Base-by-base conservation (phyloP, 1,140 invertebrate genomes). In the Diploscapter pachys region DNA sequence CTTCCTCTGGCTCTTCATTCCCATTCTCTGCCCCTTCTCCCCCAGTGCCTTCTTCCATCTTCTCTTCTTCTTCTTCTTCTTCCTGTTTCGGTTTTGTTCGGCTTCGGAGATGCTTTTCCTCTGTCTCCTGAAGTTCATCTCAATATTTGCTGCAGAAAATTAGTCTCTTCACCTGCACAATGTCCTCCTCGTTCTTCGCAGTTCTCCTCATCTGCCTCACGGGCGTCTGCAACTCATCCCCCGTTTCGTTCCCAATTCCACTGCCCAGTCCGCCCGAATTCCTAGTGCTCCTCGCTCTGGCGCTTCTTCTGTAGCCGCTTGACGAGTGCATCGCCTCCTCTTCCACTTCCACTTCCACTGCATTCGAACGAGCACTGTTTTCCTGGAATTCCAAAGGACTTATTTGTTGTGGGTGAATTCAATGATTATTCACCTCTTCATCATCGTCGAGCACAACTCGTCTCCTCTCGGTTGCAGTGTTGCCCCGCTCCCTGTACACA, bases 1-100 rank as follows among this genome's bases (percentile, higher is more conserved):
- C 72, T 63, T 72, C 11, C 5, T 72, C 9, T 13, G n/a, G 9
- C 68, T 9, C 49, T 55, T 13, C 72, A 55, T 75, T 56, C 5
- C 50, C 68, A 50, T 9, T 61, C 53, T 67, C 51, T 9, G 5
- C 11, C 48, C 48, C 50, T 67, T 5, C 50, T 61, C 62, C 55
- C 3, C 50, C 48, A 6, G 5, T 11, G 11, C 49, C 8, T 4
- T 8, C 55, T 3, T 9, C 56, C 51, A 11, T 3, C 3, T 4
- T 8, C 3, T 31, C 31, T 11, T 50, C 3, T 6, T 11, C 6
- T 59, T 6, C 31, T 11, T 50, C 3, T 6, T 11, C 31, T 59
- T 5, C n/a, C 2, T 13, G 31, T 56, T 3, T 31, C 6, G 13
- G 52, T 3, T 13, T 50, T 13, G 11, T 69, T 57, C 3, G 54